Evolutionary conservation across 2,113 vertebrate genomes (phyloP).

Genomic region (Petromus typicus): DNA sequence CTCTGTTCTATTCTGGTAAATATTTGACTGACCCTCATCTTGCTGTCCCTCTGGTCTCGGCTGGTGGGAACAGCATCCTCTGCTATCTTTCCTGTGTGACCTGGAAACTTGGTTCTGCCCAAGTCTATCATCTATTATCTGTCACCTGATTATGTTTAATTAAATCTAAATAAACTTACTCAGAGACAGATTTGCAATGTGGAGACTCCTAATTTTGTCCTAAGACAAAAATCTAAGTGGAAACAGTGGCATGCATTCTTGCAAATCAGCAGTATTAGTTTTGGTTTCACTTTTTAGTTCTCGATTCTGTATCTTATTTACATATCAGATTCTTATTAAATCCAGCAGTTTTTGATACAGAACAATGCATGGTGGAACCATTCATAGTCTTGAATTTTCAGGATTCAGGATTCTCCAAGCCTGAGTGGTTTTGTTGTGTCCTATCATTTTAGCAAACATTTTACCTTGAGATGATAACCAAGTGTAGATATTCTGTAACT

Average conservation of each 20-base stretch:
- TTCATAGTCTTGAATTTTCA: not conserved
- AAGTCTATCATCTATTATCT: not conserved
- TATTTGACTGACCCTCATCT: not conserved
- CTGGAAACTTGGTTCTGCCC: not conserved
- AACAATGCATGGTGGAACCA: not conserved
- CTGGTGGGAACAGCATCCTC: not conserved
- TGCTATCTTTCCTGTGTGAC: not conserved
- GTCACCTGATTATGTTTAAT: not conserved
- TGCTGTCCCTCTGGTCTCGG: not conserved
- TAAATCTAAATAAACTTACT: constrained; percentile 38
- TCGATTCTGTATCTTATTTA: constrained; percentile 4
- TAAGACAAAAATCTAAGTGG: not conserved
- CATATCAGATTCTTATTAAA: not conserved
- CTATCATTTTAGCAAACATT: not conserved
- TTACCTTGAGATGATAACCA: not conserved
- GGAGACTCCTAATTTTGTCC: not conserved
- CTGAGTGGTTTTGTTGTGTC: not conserved
- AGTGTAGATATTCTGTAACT: not conserved
- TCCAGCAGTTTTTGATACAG: not conserved
- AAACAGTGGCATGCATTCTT: constrained; percentile 18
- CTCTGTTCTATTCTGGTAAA: not conserved
- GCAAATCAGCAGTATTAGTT: not conserved
- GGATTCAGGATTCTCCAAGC: not conserved
- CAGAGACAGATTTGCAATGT: not conserved
- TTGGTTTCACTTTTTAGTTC: constrained; percentile 32